Base-by-base conservation (phyloP, 2,888 invertebrate genomes). In the Candidula unifasciata region DNA sequence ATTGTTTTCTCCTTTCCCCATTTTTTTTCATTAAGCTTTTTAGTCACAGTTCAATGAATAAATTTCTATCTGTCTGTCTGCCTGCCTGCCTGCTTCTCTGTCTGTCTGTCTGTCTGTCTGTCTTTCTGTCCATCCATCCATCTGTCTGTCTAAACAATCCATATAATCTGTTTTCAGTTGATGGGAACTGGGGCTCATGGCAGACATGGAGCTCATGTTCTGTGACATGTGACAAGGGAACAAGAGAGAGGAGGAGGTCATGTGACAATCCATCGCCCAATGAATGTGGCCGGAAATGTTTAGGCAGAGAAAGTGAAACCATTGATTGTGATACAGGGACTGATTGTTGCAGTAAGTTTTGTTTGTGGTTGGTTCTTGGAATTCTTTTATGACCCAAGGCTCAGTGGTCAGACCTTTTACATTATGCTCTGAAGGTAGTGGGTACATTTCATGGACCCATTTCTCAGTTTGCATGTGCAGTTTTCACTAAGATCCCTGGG, bases 111-210 rank as follows among this genome's bases (percentile, higher is more conserved):
- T 30, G 13, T 68, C 30, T 68, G 27, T 68, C n/a, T 30, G 10
- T 68, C 30, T 68, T 44, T 35, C 21, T 30, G n/a, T 8, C 37
- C 2, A n/a, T n/a, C n/a, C n/a, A n/a, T n/a, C n/a, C n/a, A n/a
- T n/a, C n/a, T n/a, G n/a, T n/a, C 21, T 27, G 30, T 21, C 10
- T n/a, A 37, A 37, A 64, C 24, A 10, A 30, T 69, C 16, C 5
- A 35, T 69, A 3, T 13, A 18, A 69, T 33, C 3, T 33, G 66
- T 21, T 52, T 24, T 3, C 71, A 74, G 69, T 83, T 37, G 27
- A 64, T 71, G 78, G 69, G 21, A 83, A 78, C 81, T 86, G 86
- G 86, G 84, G 77, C 13, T 24, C 74, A 0, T 86, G 86, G 86
- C 69, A 78, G 24, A 6, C 64, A 0, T 86, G 83, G 83, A 30